phyloP scores from a whole-genome alignment of 2,113 vertebrate genomes.

The Ageneiosus marmoratus region DNA sequence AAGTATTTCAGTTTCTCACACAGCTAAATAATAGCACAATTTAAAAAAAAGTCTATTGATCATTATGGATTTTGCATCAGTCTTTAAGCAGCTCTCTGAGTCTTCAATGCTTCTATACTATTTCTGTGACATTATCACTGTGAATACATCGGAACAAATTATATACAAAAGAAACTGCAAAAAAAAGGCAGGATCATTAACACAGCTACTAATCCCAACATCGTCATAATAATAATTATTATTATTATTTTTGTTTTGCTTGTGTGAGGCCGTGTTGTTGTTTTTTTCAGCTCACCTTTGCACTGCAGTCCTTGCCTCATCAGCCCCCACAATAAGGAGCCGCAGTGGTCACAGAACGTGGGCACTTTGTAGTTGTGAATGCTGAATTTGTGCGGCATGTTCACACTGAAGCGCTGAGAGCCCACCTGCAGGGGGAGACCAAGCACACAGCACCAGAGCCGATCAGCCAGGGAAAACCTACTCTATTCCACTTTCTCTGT shows the following conservation, averaged over 20 bases:
- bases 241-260: neutral
- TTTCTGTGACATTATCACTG: neutral
- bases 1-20: neutral
- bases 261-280: too few species aligned
- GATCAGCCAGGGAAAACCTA: too few species aligned
- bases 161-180: neutral
- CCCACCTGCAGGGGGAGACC: constrained; percentile 77
- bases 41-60: neutral
- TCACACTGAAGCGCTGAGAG: constrained; percentile 94
- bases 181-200: neutral
- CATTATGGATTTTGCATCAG: neutral
- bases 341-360: constrained; percentile 96
- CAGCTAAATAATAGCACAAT: neutral
- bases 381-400: constrained; percentile 95
- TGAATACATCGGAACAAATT: neutral
- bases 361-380: constrained; percentile 98
- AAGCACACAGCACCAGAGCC: constrained; percentile 47
- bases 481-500: too few species aligned
- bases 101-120: neutral
- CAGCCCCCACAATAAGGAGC: constrained; percentile 93
- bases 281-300: constrained; percentile 80
- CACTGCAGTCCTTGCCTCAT: constrained; percentile 94
- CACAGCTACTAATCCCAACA: neutral
- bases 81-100: neutral
- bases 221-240: neutral